Evolutionary conservation across 1,140 invertebrate species (phyloP), one percentile per base, ranked within the genome.

Genomic region (Lysiphlebus fabarum): DNA sequence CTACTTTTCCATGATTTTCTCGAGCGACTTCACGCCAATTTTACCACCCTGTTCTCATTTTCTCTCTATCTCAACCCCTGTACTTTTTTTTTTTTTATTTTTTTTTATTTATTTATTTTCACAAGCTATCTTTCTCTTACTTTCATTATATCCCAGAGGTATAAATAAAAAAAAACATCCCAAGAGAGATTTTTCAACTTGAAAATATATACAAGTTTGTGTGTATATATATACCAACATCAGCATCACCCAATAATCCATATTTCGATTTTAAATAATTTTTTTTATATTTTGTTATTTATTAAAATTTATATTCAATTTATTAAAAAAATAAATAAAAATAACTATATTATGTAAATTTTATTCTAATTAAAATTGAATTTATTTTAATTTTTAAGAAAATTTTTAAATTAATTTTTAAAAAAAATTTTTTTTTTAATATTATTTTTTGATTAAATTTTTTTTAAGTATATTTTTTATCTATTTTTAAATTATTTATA

Each of bases 1-100:
- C 47, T 48, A 48, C 47, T 48, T 48, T 48, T 14, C 47, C 47
- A 48, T 26, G 47, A 48, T 48, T 48, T 48, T 48, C 47, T 48
- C 47, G 6, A 48, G 47, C 47, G 47, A 48, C 47, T 48, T 48
- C 47, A 11, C 34, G 47, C 47, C 47, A 48, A 14, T 48, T 26
- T 26, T 26, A 48, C 47, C 12, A 48, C 47, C 17, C 47, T 26
- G 9, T 48, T 6, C 47, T 7, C 5, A 7, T 7, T 17, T 9
- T 7, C 10, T 48, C 47, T 26, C 47, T 33, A 3, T 9, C 38
- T n/a, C n/a, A n/a, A n/a, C n/a, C n/a, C n/a, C n/a, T n/a, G n/a
- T n/a, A n/a, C n/a, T n/a, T n/a, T n/a, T n/a, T n/a, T n/a, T n/a
- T n/a, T n/a, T n/a, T n/a, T n/a, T n/a, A n/a, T n/a, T n/a, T n/a